Evolutionary conservation across 2,797 vertebrate species (phyloP), one percentile per base, ranked within the genome.

Genomic region (Rhadinocentrus ornatus): DNA sequence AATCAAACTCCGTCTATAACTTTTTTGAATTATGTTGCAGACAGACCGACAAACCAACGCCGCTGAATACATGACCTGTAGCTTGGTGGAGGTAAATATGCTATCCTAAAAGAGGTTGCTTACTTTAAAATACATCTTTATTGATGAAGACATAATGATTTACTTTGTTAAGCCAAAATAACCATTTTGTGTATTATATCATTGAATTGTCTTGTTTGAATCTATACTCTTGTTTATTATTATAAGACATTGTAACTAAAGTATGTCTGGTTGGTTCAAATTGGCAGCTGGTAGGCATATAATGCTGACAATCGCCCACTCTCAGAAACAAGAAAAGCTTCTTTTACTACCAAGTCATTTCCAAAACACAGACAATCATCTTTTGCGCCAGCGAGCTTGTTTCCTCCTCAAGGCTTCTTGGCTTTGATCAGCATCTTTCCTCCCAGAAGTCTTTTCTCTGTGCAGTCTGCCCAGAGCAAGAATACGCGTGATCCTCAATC

Each of bases 331-430:
- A 41, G 58, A 46, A 66, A 62, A 66, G 48, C 68, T 31, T 62
- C 22, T 72, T 76, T 73, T 62, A 57, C 57, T 57, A 24, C 48
- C 53, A 7, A 78, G 67, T 77, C 62, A 80, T 75, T 82, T 86
- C 78, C 69, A 72, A 69, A 83, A 71, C 72, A 58, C 48, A 82
- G 84, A 74, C 69, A 63, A 46, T 69, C 27, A 63, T 71, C 53
- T 53, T 54, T 5, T 3, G 57, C 79, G 81, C 78, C 78, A 86
- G 55, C 71, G 27, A 69, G 44, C 77, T 85, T 29, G 35, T 72
- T 83, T 86, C 77, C 77, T 82, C 79, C 83, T 89, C 22, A 39
- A 72, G 85, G 83, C 82, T 65, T 65, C 80, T 82, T 84, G 80
- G 84, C 84, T 88, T 82, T 83, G 73, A 83, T 86, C 22, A 27